Conservation (phyloP, 2,888 invertebrate species). For the Malachius bipustulatus region DNA sequence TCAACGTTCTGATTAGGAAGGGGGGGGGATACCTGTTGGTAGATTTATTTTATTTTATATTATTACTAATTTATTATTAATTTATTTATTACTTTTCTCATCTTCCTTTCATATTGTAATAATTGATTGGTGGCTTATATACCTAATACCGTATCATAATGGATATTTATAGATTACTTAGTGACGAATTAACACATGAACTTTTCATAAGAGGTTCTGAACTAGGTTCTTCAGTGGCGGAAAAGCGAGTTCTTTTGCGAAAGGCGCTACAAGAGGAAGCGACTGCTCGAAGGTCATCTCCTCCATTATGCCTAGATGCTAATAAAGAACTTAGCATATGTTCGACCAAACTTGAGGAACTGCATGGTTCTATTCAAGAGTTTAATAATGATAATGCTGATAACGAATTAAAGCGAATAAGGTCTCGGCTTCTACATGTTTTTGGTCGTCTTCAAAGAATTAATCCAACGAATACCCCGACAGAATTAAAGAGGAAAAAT, state of each 20-base stretch:
- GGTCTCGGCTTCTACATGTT: conserved; percentile 1
- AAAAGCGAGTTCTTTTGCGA: not conserved
- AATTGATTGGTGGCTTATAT: too few species aligned
- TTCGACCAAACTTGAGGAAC: not conserved
- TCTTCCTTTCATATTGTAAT: too few species aligned
- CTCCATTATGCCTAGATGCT: not conserved
- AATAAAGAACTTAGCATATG: not conserved
- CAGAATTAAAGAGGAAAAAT: too few species aligned
- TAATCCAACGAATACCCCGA: not conserved
- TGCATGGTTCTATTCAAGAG: not conserved
- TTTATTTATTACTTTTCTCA: too few species aligned
- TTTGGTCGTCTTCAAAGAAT: not conserved
- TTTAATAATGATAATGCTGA: conserved; percentile 1
- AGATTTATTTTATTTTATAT: too few species aligned
- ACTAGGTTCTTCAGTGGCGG: not conserved
- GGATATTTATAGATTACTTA: not conserved
- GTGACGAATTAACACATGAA: conserved; percentile 5
- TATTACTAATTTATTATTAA: too few species aligned
- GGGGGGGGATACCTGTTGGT: too few species aligned
- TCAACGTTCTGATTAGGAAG: too few species aligned
- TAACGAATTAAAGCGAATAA: not conserved
- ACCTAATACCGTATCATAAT: too few species aligned
- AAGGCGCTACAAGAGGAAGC: not conserved
- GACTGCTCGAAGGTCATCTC: not conserved
- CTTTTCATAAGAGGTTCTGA: not conserved